Base-by-base conservation (phyloP, 2,888 invertebrate genomes). In the Mystacides longicornis region DNA sequence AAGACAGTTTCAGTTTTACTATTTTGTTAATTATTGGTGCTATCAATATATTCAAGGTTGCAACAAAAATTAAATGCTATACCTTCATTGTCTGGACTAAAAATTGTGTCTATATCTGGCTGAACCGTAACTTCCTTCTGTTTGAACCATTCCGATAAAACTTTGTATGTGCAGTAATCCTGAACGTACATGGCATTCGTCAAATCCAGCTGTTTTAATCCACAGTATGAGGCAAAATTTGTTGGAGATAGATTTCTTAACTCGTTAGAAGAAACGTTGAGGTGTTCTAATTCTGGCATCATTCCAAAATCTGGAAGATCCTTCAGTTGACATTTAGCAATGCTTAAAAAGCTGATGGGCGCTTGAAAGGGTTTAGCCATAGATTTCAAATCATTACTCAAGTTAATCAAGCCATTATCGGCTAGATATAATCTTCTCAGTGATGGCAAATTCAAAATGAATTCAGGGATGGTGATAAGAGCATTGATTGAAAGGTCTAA, bases 231-330 rank as follows among this genome's bases (percentile, higher is more conserved):
- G 0, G 83, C 81, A 60, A 87, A 73, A 52, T 80, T 78, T 22
- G 73, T 69, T 3, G 80, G 71, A 3, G 69, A 71, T 1, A 83
- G 62, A 2, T 64, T 64, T 1, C 54, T 64, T 48, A 87, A 70
- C 0, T 72, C 70, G 66, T 86, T 86, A 48, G 70, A 65, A 0
- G 86, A 85, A 43, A 85, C 75, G 64, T 87, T 86, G 55, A 86
- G 76, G 49, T 78, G 70, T 53, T 69, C 64, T 31, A 87, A 65
- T 48, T 79, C 77, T 14, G 86, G 81, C 18, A 84, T 64, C 23
- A 73, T 68, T 2, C 83, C 84, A 66, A 85, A 73, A 62, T 79
- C 68, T 1, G 86, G 86, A 42, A 87, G 67, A 54, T 73, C 70
- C 16, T 69, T 70, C 31, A 87, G 69, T 52, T 75, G 73, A 64